These are phyloP conservation scores for Sphaerodactylus townsendi DNA, from an alignment of 2,113 vertebrate genomes.

Conservation along the genomic window DNA sequence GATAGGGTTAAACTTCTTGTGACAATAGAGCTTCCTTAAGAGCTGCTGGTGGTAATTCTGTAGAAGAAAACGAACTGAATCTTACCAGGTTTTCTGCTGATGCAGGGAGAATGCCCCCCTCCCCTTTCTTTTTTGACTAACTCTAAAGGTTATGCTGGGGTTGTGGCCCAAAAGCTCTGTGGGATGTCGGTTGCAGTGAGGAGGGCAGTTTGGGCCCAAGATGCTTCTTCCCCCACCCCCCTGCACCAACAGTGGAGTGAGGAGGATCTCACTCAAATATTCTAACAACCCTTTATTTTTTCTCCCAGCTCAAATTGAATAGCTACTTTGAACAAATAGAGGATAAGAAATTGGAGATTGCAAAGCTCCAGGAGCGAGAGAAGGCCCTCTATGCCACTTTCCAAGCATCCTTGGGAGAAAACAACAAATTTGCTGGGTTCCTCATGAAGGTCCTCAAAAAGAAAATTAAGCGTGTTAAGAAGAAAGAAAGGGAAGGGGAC, in stretches of 20 bases:
- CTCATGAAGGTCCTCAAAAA: conserved; percentile 87
- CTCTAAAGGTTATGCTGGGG: too few species aligned
- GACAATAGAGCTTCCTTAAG: background rate
- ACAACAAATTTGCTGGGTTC: conserved; percentile 83
- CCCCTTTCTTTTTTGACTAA: too few species aligned
- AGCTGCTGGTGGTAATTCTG: background rate
- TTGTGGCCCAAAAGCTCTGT: too few species aligned
- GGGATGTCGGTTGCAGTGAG: too few species aligned
- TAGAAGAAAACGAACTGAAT: too few species aligned
- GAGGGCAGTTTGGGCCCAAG: too few species aligned
- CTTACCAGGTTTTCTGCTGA: too few species aligned
- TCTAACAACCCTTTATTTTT: background rate
- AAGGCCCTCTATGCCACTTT: conserved; percentile 78
- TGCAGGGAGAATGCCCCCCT: too few species aligned
- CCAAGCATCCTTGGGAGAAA: conserved; percentile 81
- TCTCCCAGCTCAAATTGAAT: conserved; percentile 76
- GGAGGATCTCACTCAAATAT: background rate
- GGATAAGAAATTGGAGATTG: conserved; percentile 76
- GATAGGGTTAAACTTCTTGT: background rate
- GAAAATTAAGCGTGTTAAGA: conserved; percentile 77
- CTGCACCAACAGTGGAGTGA: too few species aligned
- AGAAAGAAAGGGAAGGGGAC: conserved; percentile 66
- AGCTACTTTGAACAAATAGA: conserved; percentile 80
- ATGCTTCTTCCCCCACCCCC: too few species aligned
- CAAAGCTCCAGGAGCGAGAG: conserved; percentile 80